Conservation (phyloP, 1,140 invertebrate species). For the Octopus sinensis region DNA sequence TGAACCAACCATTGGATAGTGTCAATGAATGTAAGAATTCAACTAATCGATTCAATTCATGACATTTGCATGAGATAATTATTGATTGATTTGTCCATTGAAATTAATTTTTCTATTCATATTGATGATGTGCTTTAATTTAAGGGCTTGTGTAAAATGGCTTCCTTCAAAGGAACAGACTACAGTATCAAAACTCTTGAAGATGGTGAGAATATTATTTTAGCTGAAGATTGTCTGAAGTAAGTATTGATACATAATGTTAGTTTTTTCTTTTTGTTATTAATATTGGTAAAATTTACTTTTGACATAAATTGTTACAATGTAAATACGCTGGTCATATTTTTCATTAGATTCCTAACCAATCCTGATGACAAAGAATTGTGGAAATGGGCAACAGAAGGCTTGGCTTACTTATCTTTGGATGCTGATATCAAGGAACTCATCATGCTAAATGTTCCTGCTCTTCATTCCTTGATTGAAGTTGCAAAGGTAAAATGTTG, state of each 20-base stretch:
- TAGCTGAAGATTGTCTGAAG: constrained; percentile 86
- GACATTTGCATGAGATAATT: too few species aligned
- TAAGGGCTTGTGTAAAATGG: constrained; percentile 90
- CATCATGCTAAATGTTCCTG: constrained; percentile 79
- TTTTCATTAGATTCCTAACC: constrained; percentile 71
- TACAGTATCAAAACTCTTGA: constrained; percentile 88
- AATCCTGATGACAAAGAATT: constrained; percentile 83
- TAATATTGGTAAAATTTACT: too few species aligned
- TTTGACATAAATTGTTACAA: too few species aligned
- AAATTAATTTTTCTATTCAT: neutral
- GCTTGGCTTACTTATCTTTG: constrained; percentile 91
- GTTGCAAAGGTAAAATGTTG: constrained; percentile 64
- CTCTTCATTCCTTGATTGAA: constrained; percentile 83
- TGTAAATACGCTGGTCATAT: neutral
- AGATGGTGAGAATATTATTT: constrained; percentile 88
- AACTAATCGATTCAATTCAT: too few species aligned
- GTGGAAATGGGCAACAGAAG: constrained; percentile 94
- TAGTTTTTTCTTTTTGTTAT: too few species aligned
- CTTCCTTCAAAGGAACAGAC: constrained; percentile 93
- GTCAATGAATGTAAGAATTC: too few species aligned
- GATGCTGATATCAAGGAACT: constrained; percentile 99
- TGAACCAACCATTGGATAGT: too few species aligned
- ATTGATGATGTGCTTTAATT: constrained; percentile 18
- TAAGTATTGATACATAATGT: constrained; percentile 24
- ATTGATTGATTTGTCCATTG: too few species aligned